Evolutionary conservation across 2,888 invertebrate species (phyloP).

Genomic region (Pyrocoelia pectoralis): DNA sequence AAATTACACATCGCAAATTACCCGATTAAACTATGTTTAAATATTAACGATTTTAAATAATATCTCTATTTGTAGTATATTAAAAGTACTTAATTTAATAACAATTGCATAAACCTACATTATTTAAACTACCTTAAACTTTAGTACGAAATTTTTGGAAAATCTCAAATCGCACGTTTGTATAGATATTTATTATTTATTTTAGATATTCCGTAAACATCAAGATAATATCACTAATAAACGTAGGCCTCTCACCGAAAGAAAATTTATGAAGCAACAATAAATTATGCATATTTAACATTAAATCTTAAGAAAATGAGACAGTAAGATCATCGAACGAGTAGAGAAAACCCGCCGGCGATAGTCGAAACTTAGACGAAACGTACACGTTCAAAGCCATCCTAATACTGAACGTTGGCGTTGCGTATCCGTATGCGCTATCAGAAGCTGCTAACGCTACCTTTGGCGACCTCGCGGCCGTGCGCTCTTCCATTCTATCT

Average conservation of each 20-base stretch:
- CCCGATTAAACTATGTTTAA: slow-evolving; percentile 18
- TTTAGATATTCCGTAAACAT: not conserved
- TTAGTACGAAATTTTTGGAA: slow-evolving; percentile 1
- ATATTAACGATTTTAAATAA: not conserved
- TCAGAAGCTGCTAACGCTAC: slow-evolving; percentile 43
- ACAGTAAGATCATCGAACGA: slow-evolving; percentile 21
- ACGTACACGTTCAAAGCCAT: slow-evolving; percentile 44
- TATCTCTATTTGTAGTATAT: not conserved
- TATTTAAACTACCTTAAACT: slow-evolving; percentile 6
- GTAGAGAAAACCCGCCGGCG: slow-evolving; percentile 28
- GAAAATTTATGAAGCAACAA: not conserved
- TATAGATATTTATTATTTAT: not conserved
- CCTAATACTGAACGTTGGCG: slow-evolving; percentile 45
- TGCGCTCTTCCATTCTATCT: slow-evolving; percentile 33
- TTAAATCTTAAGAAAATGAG: slow-evolving; percentile 2
- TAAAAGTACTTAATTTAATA: not conserved
- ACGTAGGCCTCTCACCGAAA: not conserved
- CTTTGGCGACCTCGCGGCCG: slow-evolving; percentile 44
- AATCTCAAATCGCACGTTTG: not conserved
- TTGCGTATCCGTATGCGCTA: slow-evolving; percentile 44
- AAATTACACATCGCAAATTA: slow-evolving; percentile 10
- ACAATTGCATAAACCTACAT: not conserved
- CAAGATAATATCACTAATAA: slow-evolving; percentile 5
- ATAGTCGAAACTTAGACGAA: slow-evolving; percentile 22
- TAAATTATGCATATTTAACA: slow-evolving; percentile 1